phyloP scores from a whole-genome alignment of 2,113 vertebrate genomes.

The Podiceps cristatus region DNA sequence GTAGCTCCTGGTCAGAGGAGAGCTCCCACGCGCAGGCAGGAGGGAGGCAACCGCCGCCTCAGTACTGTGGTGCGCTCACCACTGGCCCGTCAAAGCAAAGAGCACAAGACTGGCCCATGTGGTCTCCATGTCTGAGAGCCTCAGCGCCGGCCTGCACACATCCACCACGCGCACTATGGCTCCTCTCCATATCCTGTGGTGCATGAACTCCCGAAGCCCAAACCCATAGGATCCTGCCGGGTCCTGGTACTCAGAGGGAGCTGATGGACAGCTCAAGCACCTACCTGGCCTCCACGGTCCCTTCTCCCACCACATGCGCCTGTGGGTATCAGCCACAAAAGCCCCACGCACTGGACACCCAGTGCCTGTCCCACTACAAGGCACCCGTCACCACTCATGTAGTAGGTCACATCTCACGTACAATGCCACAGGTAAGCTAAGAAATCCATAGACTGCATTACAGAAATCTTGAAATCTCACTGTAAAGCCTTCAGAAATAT shows the following conservation, averaged over 20 bases:
- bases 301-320: neutral
- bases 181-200: fast-evolving
- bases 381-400: fast-evolving
- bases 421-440: neutral
- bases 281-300: neutral
- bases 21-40: neutral
- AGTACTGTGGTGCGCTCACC: neutral
- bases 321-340: neutral
- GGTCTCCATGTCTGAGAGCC: neutral
- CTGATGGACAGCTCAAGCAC: neutral
- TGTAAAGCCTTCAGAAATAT: neutral
- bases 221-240: neutral
- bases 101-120: neutral
- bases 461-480: neutral
- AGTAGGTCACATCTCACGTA: fast-evolving
- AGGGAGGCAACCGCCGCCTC: neutral
- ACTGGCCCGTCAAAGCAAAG: fast-evolving
- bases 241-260: neutral
- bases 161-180: fast-evolving
- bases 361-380: neutral
- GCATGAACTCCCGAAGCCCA: neutral
- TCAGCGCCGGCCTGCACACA: neutral
- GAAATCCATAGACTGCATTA: neutral
- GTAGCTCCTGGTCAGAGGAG: neutral
- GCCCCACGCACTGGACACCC: fast-evolving